A percentile compares a stretch with the other conserved stretches of the same genome.
Conservation (phyloP, 2,797 vertebrate genomes). For the Xyrichtys novacula region DNA sequence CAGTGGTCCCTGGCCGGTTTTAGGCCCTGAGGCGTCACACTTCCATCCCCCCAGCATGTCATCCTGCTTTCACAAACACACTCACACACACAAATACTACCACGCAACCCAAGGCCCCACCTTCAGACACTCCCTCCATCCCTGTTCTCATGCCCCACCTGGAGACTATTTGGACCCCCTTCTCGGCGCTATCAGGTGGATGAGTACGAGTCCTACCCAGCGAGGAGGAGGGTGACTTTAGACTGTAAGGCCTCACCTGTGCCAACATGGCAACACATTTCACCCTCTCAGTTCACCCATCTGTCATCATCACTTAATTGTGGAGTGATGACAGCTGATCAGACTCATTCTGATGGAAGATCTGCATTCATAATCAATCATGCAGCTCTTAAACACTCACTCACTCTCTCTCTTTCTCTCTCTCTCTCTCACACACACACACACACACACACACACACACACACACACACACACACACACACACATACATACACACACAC, state of each 20-base stretch:
- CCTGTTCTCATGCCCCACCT: constrained; percentile 55
- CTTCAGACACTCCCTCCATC: constrained; percentile 51
- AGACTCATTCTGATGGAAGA: constrained; percentile 30
- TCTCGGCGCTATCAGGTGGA: not conserved
- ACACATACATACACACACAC: constrained; percentile 20
- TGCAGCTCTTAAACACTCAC: constrained; percentile 53
- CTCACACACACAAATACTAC: constrained; percentile 39
- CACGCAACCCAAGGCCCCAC: constrained; percentile 55
- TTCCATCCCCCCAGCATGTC: constrained; percentile 70
- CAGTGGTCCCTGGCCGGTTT: constrained; percentile 76
- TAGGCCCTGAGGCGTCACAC: constrained; percentile 66
- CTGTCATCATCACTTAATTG: constrained; percentile 47
- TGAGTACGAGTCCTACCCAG: not conserved
- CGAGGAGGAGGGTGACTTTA: not conserved
- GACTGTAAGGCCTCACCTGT: constrained; percentile 54
- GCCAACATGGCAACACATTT: constrained; percentile 42
- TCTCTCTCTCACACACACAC: constrained; percentile 19
- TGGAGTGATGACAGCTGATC: constrained; percentile 34
- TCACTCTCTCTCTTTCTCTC: too few relatives aligned
- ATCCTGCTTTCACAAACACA: constrained; percentile 57
- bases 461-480: too few relatives aligned
- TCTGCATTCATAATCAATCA: constrained; percentile 66
- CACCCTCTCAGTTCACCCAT: constrained; percentile 34
- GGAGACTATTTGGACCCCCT: constrained; percentile 31
- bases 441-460: constrained; percentile 25